These are phyloP conservation scores for Idris sp. DNA, from an alignment of 1,140 invertebrate species.

Conservation along the genomic window DNA sequence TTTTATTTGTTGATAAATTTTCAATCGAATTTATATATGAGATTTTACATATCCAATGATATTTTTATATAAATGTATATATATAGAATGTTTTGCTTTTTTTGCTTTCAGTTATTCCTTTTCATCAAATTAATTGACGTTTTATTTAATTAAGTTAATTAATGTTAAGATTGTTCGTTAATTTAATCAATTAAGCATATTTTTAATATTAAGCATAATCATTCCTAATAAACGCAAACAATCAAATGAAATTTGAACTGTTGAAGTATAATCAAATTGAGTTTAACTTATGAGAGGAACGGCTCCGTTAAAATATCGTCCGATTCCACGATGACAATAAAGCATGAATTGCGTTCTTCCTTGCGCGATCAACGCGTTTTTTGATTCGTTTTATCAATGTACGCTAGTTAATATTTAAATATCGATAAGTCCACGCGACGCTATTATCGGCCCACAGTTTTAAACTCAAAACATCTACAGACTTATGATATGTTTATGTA, in stretches of 20 bases:
- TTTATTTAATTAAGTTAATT: too few species aligned
- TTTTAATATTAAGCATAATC: constrained; percentile 39
- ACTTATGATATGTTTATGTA: constrained; percentile 23
- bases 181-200: constrained; percentile 17
- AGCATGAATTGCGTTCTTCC: constrained; percentile 56
- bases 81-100: constrained; percentile 15
- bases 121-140: too few species aligned
- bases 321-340: constrained; percentile 57
- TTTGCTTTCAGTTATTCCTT: constrained; percentile 13
- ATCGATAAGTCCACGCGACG: constrained; percentile 40
- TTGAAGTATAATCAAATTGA: constrained; percentile 23
- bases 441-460: constrained; percentile 23
- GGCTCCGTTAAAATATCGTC: constrained; percentile 57
- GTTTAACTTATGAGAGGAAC: constrained; percentile 21
- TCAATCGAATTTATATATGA: constrained; percentile 21
- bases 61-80: constrained; percentile 35
- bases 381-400: constrained; percentile 60
- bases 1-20: constrained; percentile 35
- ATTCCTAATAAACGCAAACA: constrained; percentile 34
- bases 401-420: constrained; percentile 40
- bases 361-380: constrained; percentile 38
- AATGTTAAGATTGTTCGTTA: constrained; percentile 35
- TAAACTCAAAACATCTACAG: too few species aligned
- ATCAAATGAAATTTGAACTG: constrained; percentile 20
- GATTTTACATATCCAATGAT: constrained; percentile 22